Percentiles rank a stretch among this genome's conserved stretches.
Conservation (phyloP, 2,888 invertebrate genomes). For the Nephrotoma guestfalica region DNA sequence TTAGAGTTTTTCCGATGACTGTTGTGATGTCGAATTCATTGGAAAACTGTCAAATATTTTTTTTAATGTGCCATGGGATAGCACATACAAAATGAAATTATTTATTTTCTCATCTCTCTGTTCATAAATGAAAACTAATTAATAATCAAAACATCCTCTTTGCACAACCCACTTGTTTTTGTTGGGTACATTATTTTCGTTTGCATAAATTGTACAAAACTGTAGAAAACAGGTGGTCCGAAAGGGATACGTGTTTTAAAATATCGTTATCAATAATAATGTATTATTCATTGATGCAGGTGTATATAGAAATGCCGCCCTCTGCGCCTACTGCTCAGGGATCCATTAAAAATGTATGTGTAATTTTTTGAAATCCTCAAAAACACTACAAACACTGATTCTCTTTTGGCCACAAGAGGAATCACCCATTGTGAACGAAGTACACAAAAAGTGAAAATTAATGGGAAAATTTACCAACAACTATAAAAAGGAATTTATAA, state of each 20-base stretch:
- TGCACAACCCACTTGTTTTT: not conserved
- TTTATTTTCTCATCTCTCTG: not conserved
- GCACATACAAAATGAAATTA: not conserved
- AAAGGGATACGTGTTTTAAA: not conserved
- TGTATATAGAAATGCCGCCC: too few species aligned
- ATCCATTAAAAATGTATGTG: too few species aligned
- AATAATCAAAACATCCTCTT: not conserved
- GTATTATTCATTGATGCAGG: too few species aligned
- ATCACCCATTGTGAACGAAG: not conserved
- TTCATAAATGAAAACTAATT: not conserved
- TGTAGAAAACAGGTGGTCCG: not conserved
- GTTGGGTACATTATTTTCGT: not conserved
- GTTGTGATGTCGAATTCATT: not conserved
- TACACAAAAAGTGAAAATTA: not conserved
- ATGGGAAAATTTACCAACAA: not conserved
- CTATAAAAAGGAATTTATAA: not conserved
- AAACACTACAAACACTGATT: too few species aligned
- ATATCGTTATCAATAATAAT: too few species aligned
- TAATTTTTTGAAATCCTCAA: too few species aligned
- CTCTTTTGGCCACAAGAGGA: not conserved
- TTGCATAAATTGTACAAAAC: not conserved
- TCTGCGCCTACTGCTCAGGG: too few species aligned
- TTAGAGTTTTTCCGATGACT: not conserved
- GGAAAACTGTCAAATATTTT: not conserved
- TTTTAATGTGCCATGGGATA: not conserved